phyloP scores from a whole-genome alignment of 2,888 invertebrate genomes.

The Leptopterna dolabrata region DNA sequence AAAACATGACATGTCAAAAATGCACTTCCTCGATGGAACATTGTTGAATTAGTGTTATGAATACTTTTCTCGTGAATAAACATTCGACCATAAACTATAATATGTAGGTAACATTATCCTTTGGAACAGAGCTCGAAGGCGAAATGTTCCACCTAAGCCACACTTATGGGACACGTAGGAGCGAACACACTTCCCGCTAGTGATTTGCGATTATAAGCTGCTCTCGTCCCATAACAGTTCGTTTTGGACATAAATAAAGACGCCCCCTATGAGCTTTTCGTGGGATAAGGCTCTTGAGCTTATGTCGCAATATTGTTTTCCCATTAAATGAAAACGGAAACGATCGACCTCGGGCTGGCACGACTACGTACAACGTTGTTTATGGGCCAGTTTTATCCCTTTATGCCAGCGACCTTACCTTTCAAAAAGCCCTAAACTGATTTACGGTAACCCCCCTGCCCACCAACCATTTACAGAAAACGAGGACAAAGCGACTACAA shows the following conservation, averaged over 20 bases:
- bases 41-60: too few relatives aligned
- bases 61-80: too few relatives aligned
- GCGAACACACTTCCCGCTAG: neutral
- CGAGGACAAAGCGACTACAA: slow-evolving; percentile 6
- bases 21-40: too few relatives aligned
- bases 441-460: slow-evolving; percentile 31
- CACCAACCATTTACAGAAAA: neutral
- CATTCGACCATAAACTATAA: too few relatives aligned
- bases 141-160: neutral
- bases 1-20: too few relatives aligned
- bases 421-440: slow-evolving; percentile 38
- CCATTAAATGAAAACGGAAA: slow-evolving; percentile 48
- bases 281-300: slow-evolving; percentile 30
- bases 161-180: neutral
- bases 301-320: slow-evolving; percentile 51
- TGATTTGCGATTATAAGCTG: neutral
- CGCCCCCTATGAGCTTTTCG: neutral
- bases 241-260: slow-evolving; percentile 8
- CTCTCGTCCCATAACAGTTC: neutral
- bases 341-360: neutral
- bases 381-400: slow-evolving; percentile 39
- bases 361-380: slow-evolving; percentile 26
- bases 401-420: slow-evolving; percentile 15
- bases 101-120: too few relatives aligned
- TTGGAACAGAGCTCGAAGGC: too few relatives aligned